Conservation (phyloP, 1,140 invertebrate species). For the Mizuhopecten yessoensis region DNA sequence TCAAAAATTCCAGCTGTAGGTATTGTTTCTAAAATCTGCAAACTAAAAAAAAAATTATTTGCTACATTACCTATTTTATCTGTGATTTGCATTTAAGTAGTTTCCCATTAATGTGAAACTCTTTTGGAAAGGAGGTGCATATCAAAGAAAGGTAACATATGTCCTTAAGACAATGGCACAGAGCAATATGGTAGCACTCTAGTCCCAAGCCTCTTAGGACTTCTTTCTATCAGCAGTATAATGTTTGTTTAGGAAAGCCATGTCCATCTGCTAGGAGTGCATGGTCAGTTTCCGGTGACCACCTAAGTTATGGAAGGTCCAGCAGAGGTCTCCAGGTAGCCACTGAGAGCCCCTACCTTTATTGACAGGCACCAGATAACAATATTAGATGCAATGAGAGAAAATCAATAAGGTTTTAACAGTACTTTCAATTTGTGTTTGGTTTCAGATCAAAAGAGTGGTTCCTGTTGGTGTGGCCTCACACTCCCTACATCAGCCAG, state of each 20-base stretch:
- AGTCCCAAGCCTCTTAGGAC: not conserved
- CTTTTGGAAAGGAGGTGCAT: no score
- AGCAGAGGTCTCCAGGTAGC: not conserved
- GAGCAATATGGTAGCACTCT: not conserved
- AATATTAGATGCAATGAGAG: not conserved
- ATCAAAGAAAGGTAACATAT: not conserved
- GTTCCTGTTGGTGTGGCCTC: not conserved
- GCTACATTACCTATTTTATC: no score
- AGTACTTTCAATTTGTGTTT: conserved; percentile 21
- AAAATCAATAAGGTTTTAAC: conserved; percentile 26
- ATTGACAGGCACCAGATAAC: not conserved
- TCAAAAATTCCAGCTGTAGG: no score
- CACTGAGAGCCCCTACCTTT: not conserved
- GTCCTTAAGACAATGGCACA: not conserved
- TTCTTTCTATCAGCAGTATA: not conserved
- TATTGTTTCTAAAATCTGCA: no score
- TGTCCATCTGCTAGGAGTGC: not conserved
- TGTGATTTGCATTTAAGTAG: no score
- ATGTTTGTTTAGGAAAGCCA: not conserved
- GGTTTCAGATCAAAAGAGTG: not conserved
- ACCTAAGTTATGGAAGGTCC: not conserved
- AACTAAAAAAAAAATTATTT: no score
- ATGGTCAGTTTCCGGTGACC: conserved; percentile 13
- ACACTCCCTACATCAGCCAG: not conserved
- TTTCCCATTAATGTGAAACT: no score